Evolutionary conservation across 2,113 vertebrate species (phyloP), one percentile per base, ranked within the genome.

Genomic region (Scophthalmus maximus): DNA sequence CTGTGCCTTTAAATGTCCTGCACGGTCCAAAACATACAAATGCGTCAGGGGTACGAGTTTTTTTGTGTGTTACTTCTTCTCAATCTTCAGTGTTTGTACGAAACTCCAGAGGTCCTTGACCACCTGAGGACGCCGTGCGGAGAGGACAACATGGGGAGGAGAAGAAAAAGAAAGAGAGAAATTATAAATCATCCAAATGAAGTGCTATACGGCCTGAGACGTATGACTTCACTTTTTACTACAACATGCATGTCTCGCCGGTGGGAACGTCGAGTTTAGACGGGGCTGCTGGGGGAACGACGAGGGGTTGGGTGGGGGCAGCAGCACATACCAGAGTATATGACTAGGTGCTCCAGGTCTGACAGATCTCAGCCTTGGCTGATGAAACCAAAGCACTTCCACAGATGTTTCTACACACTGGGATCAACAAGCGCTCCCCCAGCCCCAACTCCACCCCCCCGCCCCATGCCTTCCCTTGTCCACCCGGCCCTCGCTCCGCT

Each of bases 41-140:
- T 32, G 64, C 22, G 67, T 78, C 59, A 29, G 55, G 40, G 17
- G n/a, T n/a, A n/a, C n/a, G n/a, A n/a, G n/a, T n/a, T n/a, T n/a
- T n/a, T n/a, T n/a, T n/a, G n/a, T 34, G 20, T 32, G 73, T 88
- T 90, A 92, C 84, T 93, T 93, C 79, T 89, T 92, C 73, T 80
- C 90, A 29, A 67, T 85, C 89, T 92, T 94, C 88, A 92, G 79
- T 42, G 91, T 91, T 83, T 93, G 91, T 82, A 93, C 57, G 87
- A 92, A 93, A 81, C 75, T 88, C 93, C 94, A 94, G 59, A 94
- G 93, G 51, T 93, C 92, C 87, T 93, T 93, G 82, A 93, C 88
- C 86, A 94, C 92, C 93, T 94, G 87, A 87, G 82, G 73, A 84
- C 85, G 87, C 67, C 67, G 18, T 63, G 42, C 73, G 42, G 60